Evolutionary conservation across 2,113 vertebrate genomes (phyloP).

Genomic region (Carassius carassius): DNA sequence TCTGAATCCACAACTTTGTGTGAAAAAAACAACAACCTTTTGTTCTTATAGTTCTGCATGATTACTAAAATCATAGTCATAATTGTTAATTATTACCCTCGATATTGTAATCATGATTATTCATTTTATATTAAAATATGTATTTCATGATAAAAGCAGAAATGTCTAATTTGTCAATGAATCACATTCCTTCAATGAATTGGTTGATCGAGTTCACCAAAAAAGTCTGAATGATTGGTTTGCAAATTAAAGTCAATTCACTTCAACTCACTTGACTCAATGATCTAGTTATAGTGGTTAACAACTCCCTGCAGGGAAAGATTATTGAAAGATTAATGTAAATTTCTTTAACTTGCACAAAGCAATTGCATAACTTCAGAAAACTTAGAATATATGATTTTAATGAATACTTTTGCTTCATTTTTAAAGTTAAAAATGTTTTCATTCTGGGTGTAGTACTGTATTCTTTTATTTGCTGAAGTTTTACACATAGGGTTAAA

Average conservation of each 20-base stretch:
- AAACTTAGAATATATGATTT: too few species aligned
- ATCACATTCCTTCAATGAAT: neutral
- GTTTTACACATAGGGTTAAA: neutral
- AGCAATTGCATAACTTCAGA: too few species aligned
- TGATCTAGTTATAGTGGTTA: neutral
- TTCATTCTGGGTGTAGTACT: too few species aligned
- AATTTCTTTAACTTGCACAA: neutral
- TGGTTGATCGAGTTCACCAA: neutral
- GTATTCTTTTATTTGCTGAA: too few species aligned
- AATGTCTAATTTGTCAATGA: neutral
- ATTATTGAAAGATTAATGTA: neutral
- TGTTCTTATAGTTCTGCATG: too few species aligned
- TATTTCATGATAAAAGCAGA: neutral
- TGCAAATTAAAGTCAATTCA: neutral
- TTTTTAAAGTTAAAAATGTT: neutral
- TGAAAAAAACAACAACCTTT: too few species aligned
- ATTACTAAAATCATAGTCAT: too few species aligned
- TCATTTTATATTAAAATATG: too few species aligned
- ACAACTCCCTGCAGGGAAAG: neutral
- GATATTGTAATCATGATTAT: too few species aligned
- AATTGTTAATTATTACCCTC: too few species aligned
- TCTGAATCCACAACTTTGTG: too few species aligned
- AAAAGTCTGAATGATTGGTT: too few species aligned
- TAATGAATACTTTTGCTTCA: neutral
- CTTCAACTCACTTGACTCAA: neutral